Conservation (phyloP, 2,797 vertebrate genomes). For the Otus scops region DNA sequence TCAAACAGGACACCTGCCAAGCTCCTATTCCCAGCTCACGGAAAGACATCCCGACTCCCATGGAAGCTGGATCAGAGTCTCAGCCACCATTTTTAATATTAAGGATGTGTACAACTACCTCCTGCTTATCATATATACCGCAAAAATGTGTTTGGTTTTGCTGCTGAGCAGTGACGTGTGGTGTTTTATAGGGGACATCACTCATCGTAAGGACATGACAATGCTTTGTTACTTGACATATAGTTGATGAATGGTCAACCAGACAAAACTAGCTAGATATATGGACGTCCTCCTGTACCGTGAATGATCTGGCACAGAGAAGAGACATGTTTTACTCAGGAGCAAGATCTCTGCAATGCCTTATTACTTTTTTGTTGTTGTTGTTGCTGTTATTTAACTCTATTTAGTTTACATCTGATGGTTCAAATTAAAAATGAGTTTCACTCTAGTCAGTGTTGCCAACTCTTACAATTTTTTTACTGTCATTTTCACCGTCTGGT, state of each 20-base stretch:
- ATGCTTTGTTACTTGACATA: constrained; percentile 33
- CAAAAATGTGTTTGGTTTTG: background rate
- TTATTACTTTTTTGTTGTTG: background rate
- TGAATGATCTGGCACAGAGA: constrained; percentile 11
- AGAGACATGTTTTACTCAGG: constrained; percentile 36
- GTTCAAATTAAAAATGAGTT: background rate
- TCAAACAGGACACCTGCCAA: background rate
- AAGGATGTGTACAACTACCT: background rate
- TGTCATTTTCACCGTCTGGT: background rate
- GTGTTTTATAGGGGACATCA: constrained; percentile 37
- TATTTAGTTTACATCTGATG: background rate
- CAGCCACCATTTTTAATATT: background rate
- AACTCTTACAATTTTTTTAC: background rate
- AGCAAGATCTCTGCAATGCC: background rate
- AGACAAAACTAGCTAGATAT: constrained; percentile 55
- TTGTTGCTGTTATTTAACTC: background rate
- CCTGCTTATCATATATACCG: background rate
- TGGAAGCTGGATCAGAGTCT: background rate
- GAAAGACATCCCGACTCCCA: background rate
- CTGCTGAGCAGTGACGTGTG: background rate
- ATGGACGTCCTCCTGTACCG: constrained; percentile 9
- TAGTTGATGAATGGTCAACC: constrained; percentile 45
- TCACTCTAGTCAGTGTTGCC: background rate
- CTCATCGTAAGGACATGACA: constrained; percentile 44
- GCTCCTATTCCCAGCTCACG: background rate